Evolutionary conservation across 2,888 invertebrate genomes (phyloP).

Genomic region (Hemicrepidius hirtus): DNA sequence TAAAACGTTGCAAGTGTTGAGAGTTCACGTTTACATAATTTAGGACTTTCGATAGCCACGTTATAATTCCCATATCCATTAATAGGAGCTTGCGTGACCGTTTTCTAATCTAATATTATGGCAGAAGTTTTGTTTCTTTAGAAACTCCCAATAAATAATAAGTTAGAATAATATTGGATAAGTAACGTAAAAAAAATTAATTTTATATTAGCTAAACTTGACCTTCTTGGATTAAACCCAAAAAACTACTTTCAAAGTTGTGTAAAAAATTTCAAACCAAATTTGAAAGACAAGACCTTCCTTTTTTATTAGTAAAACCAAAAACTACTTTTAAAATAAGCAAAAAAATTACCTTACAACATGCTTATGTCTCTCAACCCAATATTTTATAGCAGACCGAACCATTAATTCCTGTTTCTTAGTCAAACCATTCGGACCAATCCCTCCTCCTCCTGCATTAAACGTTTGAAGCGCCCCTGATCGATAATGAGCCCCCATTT

Average conservation of each 20-base stretch:
- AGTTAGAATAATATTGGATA: too few species aligned
- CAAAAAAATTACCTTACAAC: slow-evolving; percentile 82
- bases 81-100: slow-evolving; percentile 39
- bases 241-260: not conserved
- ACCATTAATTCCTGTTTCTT: slow-evolving; percentile 90
- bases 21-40: slow-evolving; percentile 39
- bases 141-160: not conserved
- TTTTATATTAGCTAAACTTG: too few species aligned
- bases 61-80: slow-evolving; percentile 23
- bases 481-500: slow-evolving; percentile 84
- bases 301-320: too few species aligned
- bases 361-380: slow-evolving; percentile 93
- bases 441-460: slow-evolving; percentile 71
- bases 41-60: slow-evolving; percentile 23
- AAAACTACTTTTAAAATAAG: not conserved
- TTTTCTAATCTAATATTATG: slow-evolving; percentile 20
- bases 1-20: slow-evolving; percentile 30
- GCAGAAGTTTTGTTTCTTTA: not conserved
- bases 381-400: slow-evolving; percentile 90
- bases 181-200: too few species aligned
- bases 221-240: too few species aligned
- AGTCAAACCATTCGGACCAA: slow-evolving; percentile 86
- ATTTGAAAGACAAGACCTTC: not conserved
- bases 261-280: slow-evolving; percentile 64
- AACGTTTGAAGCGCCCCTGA: slow-evolving; percentile 82